These are phyloP conservation scores for Cheilosia vernalis DNA, from an alignment of 2,888 invertebrate species.

Conservation along the genomic window DNA sequence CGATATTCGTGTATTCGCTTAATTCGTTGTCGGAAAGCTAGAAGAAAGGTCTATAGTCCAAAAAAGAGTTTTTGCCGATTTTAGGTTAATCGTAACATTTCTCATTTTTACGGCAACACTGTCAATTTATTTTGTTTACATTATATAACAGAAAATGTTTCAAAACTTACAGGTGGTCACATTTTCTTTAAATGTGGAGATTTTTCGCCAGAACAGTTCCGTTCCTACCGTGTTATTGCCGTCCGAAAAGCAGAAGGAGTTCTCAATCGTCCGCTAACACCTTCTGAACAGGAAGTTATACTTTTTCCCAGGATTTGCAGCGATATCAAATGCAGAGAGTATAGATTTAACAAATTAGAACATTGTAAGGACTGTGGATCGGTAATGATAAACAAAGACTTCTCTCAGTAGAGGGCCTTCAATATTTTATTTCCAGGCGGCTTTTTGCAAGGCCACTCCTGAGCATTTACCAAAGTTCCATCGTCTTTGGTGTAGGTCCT, in stretches of 20 bases:
- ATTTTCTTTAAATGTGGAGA: slow-evolving; percentile 84
- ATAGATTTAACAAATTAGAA: slow-evolving; percentile 83
- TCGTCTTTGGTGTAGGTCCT: slow-evolving; percentile 86
- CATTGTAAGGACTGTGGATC: slow-evolving; percentile 86
- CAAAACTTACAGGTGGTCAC: slow-evolving; percentile 83
- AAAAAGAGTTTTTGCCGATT: too few species aligned
- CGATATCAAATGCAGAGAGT: slow-evolving; percentile 85
- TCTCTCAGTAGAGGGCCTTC: slow-evolving; percentile 59
- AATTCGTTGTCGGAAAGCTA: too few species aligned
- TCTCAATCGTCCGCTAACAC: slow-evolving; percentile 85
- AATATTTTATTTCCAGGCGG: slow-evolving; percentile 81
- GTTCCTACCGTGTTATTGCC: slow-evolving; percentile 86
- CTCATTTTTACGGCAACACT: too few species aligned
- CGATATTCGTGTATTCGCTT: too few species aligned
- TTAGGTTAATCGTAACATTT: too few species aligned
- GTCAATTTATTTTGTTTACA: too few species aligned
- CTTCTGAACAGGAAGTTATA: slow-evolving; percentile 88
- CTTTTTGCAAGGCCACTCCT: slow-evolving; percentile 84
- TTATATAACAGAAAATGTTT: not conserved
- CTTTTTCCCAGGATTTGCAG: slow-evolving; percentile 88
- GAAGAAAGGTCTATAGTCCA: too few species aligned
- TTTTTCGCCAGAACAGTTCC: slow-evolving; percentile 86
- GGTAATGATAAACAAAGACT: slow-evolving; percentile 79
- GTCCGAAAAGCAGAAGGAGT: slow-evolving; percentile 86
- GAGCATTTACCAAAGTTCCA: slow-evolving; percentile 85